A percentile compares a stretch with the other conserved stretches of the same genome.
Evolutionary conservation across 2,797 vertebrate species (phyloP).

Genomic region (Mycteria americana): DNA sequence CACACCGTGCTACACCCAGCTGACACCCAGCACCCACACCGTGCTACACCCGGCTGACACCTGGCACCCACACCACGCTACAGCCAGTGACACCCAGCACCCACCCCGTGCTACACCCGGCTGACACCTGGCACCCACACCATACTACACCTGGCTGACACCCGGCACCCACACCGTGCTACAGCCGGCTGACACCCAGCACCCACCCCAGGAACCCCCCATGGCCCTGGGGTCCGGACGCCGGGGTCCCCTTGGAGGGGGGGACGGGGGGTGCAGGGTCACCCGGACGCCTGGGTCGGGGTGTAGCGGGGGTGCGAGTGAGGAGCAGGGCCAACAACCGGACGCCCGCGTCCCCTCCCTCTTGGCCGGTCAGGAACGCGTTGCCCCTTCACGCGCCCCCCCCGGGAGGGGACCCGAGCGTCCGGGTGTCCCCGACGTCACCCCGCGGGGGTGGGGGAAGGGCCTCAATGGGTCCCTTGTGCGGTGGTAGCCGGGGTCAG

Average conservation of each 20-base stretch:
- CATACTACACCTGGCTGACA: too few relatives aligned
- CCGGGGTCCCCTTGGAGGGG: too few relatives aligned
- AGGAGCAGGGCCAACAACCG: not conserved
- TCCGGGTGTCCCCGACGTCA: not conserved
- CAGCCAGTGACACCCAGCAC: too few relatives aligned
- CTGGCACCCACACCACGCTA: too few relatives aligned
- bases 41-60: not conserved
- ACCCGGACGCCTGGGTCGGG: not conserved
- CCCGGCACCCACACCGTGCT: too few relatives aligned
- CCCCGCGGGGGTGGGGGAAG: not conserved
- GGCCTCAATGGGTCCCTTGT: not conserved
- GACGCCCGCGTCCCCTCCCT: not conserved
- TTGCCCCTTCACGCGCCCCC: too few relatives aligned
- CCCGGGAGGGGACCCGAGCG: not conserved
- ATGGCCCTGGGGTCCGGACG: not conserved
- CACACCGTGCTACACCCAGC: not conserved
- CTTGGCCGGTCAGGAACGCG: not conserved
- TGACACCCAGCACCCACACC: too few relatives aligned
- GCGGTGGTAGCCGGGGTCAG: not conserved
- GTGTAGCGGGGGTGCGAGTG: not conserved
- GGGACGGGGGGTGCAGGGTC: too few relatives aligned
- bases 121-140: too few relatives aligned
- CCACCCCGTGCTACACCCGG: too few relatives aligned
- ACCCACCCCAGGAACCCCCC: not conserved
- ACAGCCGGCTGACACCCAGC: too few relatives aligned